Evolutionary conservation across 2,113 vertebrate species (phyloP), one percentile per base, ranked within the genome.

Genomic region (Hippocampus zosterae): DNA sequence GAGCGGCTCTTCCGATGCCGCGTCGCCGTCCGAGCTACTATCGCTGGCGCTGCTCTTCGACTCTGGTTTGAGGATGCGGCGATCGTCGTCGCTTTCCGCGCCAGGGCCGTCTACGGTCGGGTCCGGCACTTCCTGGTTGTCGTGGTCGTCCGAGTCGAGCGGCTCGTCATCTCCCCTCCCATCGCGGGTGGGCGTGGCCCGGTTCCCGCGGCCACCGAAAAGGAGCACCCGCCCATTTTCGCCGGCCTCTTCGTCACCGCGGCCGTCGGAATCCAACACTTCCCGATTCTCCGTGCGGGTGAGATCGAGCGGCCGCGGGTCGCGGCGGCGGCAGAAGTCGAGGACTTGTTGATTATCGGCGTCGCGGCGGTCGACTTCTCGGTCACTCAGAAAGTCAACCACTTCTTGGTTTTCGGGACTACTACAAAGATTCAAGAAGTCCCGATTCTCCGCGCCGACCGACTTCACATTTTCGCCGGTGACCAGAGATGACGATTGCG

Each of bases 21-120:
- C 65, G 52, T 85, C 81, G 42, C 86, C 84, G 55, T 87, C 85
- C 23, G 83, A 89, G 70, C 84, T 87, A 72, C 75, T 77, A 33
- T 53, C 74, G 11, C 69, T 70, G 29, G 75, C 66, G 67, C 69
- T 75, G 44, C 29, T 42, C 9, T 71, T 55, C 1, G 6, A 18
- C 25, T 79, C 69, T 33, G 64, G 27, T 59, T 83, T 79, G 50
- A 70, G 67, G 37, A 70, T n/a, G 46, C 59, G 60, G 40, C 73
- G 78, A 18, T 87, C 85, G 27, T 85, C 83, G 68, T 88, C 87
- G 0, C 79, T 77, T 78, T 88, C 79, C 3, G 79, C 53, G 0
- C 67, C 12, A 76, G 55, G 9, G 0, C 81, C 77, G 21, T 70
- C 73, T 65, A 41, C 61, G 5, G n/a, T 65, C 27, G 80, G 55